Evolutionary conservation across 2,797 vertebrate genomes (phyloP).

Genomic region (Prionace glauca): DNA sequence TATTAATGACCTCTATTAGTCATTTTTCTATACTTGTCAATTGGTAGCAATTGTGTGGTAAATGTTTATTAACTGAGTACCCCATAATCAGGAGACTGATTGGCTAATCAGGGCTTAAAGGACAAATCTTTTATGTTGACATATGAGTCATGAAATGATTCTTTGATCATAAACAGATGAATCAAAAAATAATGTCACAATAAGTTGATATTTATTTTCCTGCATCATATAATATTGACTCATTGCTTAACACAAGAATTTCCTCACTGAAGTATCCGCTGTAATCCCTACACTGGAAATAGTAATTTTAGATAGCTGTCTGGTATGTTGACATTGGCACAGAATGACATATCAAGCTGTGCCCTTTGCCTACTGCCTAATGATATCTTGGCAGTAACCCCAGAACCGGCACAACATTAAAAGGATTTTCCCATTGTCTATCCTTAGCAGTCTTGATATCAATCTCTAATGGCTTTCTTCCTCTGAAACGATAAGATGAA

Average conservation of each 20-base stretch:
- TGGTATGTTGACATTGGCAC: slow-evolving; percentile 4
- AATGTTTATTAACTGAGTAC: neutral
- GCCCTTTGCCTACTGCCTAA: neutral
- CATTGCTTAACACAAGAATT: neutral
- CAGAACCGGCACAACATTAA: neutral
- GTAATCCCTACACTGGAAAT: neutral
- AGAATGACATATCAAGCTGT: neutral
- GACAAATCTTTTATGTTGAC: neutral
- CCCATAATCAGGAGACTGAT: neutral
- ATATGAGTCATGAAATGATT: neutral
- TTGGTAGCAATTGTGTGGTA: neutral
- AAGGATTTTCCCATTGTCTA: neutral
- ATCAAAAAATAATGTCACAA: neutral
- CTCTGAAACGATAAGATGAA: too few species aligned
- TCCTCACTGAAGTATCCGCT: neutral
- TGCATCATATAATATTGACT: neutral
- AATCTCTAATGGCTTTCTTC: neutral
- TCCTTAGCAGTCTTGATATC: neutral
- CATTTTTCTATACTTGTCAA: neutral
- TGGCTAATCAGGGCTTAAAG: neutral
- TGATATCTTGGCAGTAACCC: neutral
- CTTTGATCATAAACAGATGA: neutral
- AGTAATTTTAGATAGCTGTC: neutral
- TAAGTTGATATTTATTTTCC: neutral
- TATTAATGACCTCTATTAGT: neutral